These are phyloP conservation scores for Sorex araneus DNA, from an alignment of 2,113 vertebrate genomes.

Conservation along the genomic window DNA sequence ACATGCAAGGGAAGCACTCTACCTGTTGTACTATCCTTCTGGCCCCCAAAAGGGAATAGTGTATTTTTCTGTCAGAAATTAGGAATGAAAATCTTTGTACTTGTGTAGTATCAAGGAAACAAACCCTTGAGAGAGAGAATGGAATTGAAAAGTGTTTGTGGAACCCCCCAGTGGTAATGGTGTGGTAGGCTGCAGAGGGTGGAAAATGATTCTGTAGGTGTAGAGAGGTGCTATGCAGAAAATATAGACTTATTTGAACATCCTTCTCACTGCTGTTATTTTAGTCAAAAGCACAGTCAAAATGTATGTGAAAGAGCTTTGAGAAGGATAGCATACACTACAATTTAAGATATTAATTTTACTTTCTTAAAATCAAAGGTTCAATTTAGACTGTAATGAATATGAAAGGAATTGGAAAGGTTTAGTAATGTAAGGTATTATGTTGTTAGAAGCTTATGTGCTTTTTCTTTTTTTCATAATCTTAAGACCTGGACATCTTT, in stretches of 20 bases:
- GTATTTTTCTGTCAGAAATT: constrained; percentile 22
- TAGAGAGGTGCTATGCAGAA: neutral
- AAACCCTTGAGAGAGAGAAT: neutral
- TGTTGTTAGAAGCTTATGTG: neutral
- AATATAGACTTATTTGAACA: constrained; percentile 22
- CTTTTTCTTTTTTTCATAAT: constrained; percentile 3
- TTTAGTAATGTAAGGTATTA: neutral
- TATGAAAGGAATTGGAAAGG: constrained; percentile 34
- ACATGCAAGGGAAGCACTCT: too few relatives aligned
- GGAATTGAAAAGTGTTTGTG: constrained; percentile 7
- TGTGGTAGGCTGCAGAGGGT: neutral
- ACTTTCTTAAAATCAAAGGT: constrained; percentile 42
- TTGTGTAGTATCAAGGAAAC: neutral
- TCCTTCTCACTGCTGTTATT: constrained; percentile 21
- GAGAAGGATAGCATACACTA: constrained; percentile 15
- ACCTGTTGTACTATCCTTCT: too few relatives aligned
- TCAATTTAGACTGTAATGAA: constrained; percentile 36
- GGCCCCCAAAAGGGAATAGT: neutral
- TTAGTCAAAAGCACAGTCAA: constrained; percentile 61
- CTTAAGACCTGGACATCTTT: neutral
- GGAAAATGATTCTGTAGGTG: neutral
- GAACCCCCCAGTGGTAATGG: neutral
- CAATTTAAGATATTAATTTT: constrained; percentile 46
- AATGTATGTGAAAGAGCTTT: constrained; percentile 55
- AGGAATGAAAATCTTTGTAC: constrained; percentile 6